phyloP scores from a whole-genome alignment of 2,888 invertebrate genomes.

The Lamellibrachia satsuma region DNA sequence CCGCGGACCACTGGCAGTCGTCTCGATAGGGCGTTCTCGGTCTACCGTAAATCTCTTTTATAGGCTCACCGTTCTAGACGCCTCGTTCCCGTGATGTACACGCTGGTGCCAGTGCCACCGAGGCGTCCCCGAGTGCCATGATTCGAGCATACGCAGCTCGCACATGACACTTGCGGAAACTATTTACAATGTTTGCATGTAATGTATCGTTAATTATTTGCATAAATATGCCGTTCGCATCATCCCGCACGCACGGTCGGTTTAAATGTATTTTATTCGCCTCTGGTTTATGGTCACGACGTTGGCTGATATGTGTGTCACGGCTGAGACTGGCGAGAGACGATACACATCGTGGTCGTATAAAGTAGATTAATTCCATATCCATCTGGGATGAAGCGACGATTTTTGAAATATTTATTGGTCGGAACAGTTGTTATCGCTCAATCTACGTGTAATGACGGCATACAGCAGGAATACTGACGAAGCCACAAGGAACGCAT shows the following conservation, averaged over 20 bases:
- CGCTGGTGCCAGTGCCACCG: not conserved
- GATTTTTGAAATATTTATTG: not conserved
- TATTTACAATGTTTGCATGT: not conserved
- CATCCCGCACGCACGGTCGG: not conserved
- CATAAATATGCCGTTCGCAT: not conserved
- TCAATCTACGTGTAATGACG: not conserved
- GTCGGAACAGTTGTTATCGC: not conserved
- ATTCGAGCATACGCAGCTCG: not conserved
- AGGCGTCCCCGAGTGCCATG: not conserved
- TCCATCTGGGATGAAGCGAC: not conserved
- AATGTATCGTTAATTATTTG: not conserved
- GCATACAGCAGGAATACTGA: not conserved
- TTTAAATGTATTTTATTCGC: constrained; percentile 12
- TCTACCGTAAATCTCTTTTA: not conserved
- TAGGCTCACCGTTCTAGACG: not conserved
- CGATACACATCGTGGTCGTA: not conserved
- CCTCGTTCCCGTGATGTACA: not conserved
- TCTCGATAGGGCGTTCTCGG: constrained; percentile 8
- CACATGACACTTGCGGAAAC: not conserved
- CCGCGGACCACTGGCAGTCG: not conserved
- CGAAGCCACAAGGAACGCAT: no score
- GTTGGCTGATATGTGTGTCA: not conserved
- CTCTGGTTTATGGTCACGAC: not conserved
- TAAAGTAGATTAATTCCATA: not conserved
- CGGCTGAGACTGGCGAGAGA: not conserved